Evolutionary conservation across 2,888 invertebrate genomes (phyloP).

Genomic region (Scrobipalpa costella): DNA sequence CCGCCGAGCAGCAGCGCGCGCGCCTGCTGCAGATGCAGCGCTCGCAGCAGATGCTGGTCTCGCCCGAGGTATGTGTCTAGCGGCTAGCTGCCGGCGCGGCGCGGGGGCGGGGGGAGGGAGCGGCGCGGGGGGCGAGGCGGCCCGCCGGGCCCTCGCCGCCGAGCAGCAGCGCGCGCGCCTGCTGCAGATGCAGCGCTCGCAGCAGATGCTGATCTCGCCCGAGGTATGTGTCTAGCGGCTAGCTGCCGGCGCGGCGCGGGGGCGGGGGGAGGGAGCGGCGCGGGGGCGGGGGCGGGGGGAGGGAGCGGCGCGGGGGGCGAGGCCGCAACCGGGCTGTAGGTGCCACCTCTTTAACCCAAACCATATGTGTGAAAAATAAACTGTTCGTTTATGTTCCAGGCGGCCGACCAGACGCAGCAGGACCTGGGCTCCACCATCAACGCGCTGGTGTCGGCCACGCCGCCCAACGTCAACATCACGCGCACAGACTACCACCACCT

Average conservation of each 20-base stretch:
- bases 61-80: constrained; percentile 64
- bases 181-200: constrained; percentile 89
- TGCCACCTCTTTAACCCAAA: neutral
- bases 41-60: constrained; percentile 90
- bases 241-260: constrained; percentile 36
- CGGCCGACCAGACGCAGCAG: constrained; percentile 86
- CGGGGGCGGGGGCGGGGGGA: too few relatives aligned
- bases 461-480: constrained; percentile 94
- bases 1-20: constrained; percentile 83
- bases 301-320: constrained; percentile 46
- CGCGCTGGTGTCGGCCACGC: constrained; percentile 91
- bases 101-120: too few relatives aligned
- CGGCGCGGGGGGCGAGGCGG: too few relatives aligned
- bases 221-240: constrained; percentile 62
- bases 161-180: constrained; percentile 85
- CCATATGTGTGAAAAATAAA: neutral
- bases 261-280: too few relatives aligned
- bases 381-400: constrained; percentile 44
- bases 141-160: constrained; percentile 78
- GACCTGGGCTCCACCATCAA: constrained; percentile 86
- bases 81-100: constrained; percentile 35
- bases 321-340: constrained; percentile 25
- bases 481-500: constrained; percentile 80
- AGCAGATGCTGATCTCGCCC: constrained; percentile 87
- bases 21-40: constrained; percentile 89